Evolutionary conservation across 2,113 vertebrate genomes (phyloP).

Genomic region (Otis tarda): DNA sequence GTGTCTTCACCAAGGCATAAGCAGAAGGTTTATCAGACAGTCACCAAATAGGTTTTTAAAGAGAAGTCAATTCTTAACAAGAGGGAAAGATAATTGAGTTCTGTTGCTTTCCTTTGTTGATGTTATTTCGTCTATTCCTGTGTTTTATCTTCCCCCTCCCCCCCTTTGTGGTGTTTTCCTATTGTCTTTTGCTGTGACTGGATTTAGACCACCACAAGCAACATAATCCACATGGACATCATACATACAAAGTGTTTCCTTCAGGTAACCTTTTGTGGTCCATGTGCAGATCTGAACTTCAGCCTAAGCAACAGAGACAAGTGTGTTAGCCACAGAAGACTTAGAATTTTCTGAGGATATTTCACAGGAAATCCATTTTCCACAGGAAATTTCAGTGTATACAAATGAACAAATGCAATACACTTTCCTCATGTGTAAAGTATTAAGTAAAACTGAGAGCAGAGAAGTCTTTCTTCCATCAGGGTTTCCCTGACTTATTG

Average conservation of each 20-base stretch:
- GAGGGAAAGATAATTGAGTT: background rate
- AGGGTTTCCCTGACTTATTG: background rate
- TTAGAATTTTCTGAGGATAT: no score
- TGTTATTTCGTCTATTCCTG: background rate
- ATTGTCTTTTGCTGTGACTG: background rate
- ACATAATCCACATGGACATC: background rate
- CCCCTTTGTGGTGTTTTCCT: background rate
- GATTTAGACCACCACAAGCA: background rate
- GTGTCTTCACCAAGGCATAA: background rate
- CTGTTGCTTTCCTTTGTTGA: background rate
- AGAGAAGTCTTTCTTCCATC: background rate
- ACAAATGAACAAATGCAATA: background rate
- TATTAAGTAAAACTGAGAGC: background rate
- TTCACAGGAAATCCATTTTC: no score
- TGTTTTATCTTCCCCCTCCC: background rate
- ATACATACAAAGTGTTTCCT: background rate
- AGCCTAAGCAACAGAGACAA: background rate
- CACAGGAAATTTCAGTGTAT: background rate
- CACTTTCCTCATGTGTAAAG: background rate
- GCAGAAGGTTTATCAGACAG: background rate
- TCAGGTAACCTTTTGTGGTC: background rate
- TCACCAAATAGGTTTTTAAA: background rate
- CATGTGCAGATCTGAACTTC: background rate
- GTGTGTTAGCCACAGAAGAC: background rate
- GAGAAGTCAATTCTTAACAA: background rate